Evolutionary conservation across 2,113 vertebrate species (phyloP).

Genomic region (Struthio camelus): DNA sequence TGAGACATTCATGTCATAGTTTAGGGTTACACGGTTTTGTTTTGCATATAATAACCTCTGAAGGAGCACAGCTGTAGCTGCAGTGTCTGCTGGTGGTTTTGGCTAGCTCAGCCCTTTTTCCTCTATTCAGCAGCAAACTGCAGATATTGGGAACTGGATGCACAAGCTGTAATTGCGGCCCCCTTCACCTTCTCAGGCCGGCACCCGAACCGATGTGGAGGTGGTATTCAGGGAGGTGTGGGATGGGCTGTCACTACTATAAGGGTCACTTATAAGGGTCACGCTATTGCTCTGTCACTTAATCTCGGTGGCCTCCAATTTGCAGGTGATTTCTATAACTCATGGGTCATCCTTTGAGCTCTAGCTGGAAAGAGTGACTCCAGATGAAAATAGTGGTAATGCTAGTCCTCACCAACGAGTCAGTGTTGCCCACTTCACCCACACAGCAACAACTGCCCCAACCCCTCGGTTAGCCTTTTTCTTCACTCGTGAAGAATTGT

Average conservation of each 20-base stretch:
- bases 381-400: neutral
- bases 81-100: neutral
- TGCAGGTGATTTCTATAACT: neutral
- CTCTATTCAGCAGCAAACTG: neutral
- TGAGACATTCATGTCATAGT: neutral
- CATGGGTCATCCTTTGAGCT: neutral
- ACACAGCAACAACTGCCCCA: neutral
- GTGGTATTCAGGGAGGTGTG: neutral
- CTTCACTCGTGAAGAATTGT: neutral
- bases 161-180: neutral
- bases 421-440: accelerated
- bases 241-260: neutral
- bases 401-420: neutral
- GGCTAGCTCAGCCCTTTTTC: neutral
- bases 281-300: neutral
- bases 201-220: neutral
- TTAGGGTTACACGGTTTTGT: neutral
- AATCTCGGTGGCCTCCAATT: neutral
- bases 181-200: neutral
- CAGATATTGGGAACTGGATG: neutral
- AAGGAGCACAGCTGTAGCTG: neutral
- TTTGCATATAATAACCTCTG: neutral
- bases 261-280: neutral
- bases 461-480: neutral
- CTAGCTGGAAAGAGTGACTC: neutral